A percentile compares a stretch with the other conserved stretches of the same genome.
These are phyloP conservation scores for Carettochelys insculpta DNA, from an alignment of 2,113 vertebrate genomes.

Conservation along the genomic window DNA sequence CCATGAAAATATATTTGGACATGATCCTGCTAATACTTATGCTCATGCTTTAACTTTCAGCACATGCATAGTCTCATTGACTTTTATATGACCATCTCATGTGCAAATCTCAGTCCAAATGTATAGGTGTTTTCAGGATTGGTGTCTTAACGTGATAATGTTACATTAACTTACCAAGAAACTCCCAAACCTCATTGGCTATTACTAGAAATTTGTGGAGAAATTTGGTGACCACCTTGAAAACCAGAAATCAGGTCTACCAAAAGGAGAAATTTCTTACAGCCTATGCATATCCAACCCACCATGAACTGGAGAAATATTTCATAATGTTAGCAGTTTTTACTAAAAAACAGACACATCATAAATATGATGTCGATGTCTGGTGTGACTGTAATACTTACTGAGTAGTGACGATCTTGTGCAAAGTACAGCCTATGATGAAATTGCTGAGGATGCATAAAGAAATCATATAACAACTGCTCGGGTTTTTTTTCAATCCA, in stretches of 20 bases:
- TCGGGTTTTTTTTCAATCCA: neutral
- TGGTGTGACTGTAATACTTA: neutral
- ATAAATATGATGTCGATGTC: neutral
- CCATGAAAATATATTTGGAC: neutral
- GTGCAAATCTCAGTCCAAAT: neutral
- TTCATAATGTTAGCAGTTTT: neutral
- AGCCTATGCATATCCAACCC: rapidly evolving
- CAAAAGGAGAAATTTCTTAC: neutral
- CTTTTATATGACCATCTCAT: neutral
- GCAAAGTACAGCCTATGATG: neutral
- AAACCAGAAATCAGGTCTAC: neutral
- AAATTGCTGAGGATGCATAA: neutral
- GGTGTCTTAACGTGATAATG: neutral
- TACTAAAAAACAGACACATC: neutral
- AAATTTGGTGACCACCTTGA: neutral
- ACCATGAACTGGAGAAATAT: neutral
- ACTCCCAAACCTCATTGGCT: neutral
- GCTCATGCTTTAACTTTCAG: neutral
- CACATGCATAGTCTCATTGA: neutral
- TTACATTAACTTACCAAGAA: neutral
- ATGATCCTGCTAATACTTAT: neutral
- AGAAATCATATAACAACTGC: neutral
- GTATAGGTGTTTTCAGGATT: neutral
- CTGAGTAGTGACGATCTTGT: neutral
- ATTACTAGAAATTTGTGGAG: neutral